A percentile compares a stretch with the other conserved stretches of the same genome.
These are phyloP conservation scores for Ashinkailepas kermadecensis DNA, from an alignment of 2,888 invertebrate genomes.

Conservation along the genomic window DNA sequence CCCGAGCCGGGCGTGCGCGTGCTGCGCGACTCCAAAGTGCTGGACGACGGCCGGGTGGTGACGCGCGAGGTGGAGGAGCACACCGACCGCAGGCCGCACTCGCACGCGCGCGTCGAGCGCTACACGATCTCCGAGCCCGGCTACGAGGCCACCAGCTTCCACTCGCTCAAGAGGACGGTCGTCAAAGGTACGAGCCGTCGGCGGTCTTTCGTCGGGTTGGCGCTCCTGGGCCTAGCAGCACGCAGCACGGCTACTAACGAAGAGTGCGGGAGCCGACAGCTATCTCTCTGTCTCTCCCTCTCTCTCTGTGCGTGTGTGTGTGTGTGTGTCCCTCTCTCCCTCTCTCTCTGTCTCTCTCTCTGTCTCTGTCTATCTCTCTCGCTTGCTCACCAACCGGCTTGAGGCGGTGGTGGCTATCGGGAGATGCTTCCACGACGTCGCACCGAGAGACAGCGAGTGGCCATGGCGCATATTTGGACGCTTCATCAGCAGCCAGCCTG, in stretches of 20 bases:
- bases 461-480: too few species aligned
- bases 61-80: constrained; percentile 12
- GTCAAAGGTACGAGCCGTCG: not conserved
- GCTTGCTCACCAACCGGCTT: too few species aligned
- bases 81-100: not conserved
- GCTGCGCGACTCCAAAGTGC: not conserved
- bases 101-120: constrained; percentile 15
- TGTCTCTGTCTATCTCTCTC: too few species aligned
- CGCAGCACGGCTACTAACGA: not conserved
- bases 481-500: too few species aligned
- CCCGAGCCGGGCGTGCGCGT: not conserved
- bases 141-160: constrained; percentile 10
- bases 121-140: constrained; percentile 10
- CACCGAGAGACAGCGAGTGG: too few species aligned
- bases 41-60: constrained; percentile 9
- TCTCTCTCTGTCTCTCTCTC: too few species aligned
- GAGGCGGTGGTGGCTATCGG: too few species aligned
- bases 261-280: not conserved
- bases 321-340: not conserved
- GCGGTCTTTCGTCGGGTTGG: too few species aligned
- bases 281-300: not conserved
- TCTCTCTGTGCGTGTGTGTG: too few species aligned
- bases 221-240: too few species aligned
- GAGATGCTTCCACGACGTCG: too few species aligned
- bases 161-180: not conserved